These are phyloP conservation scores for Gerris buenoi DNA, from an alignment of 1,140 invertebrate species.

Conservation along the genomic window DNA sequence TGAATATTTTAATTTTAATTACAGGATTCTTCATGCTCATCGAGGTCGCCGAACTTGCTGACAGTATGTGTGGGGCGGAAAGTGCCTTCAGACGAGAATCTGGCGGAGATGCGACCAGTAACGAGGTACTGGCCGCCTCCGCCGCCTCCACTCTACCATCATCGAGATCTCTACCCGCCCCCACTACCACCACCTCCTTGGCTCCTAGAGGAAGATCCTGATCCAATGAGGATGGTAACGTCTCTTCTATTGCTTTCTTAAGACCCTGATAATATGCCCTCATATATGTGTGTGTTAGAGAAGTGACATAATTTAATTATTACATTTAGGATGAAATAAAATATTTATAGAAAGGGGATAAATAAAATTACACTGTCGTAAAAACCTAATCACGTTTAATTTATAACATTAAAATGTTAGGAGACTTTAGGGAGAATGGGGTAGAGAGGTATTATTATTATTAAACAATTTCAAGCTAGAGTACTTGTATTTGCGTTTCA, in stretches of 20 bases:
- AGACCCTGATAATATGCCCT: not conserved
- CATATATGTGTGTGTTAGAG: no score
- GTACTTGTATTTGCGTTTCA: no score
- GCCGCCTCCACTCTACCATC: slow-evolving; percentile 21
- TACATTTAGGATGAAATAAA: no score
- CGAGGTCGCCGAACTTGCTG: slow-evolving; percentile 51
- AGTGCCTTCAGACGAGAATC: slow-evolving; percentile 71
- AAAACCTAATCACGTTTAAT: no score
- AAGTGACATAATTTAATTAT: no score
- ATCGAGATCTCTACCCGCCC: slow-evolving; percentile 54
- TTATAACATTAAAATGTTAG: no score
- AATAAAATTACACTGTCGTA: no score
- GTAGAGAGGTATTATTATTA: no score
- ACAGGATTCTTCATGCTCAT: slow-evolving; percentile 33
- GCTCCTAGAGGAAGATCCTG: slow-evolving; percentile 59
- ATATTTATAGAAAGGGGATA: no score
- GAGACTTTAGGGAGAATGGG: no score
- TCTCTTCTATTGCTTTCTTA: not conserved
- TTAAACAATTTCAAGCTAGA: no score
- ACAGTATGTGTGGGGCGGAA: slow-evolving; percentile 69
- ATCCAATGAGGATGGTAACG: slow-evolving; percentile 47
- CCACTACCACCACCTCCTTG: slow-evolving; percentile 57
- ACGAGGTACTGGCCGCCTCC: slow-evolving; percentile 37
- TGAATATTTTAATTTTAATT: no score
- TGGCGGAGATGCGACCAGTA: slow-evolving; percentile 53